Conservation (phyloP, 2,888 invertebrate species). For the Oxystoma pomonae region DNA sequence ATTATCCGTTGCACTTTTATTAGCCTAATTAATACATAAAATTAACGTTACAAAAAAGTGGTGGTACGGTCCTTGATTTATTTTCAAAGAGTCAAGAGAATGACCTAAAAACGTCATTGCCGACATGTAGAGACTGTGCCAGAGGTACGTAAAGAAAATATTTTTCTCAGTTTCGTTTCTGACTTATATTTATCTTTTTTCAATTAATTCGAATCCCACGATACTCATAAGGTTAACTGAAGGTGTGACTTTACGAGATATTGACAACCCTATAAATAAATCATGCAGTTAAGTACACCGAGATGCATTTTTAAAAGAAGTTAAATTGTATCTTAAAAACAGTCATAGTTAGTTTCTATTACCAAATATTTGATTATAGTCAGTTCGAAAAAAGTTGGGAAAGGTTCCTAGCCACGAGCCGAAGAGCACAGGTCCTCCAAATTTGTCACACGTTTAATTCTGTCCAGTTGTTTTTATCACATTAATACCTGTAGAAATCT, state of each 20-base stretch:
- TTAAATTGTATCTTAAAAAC: too few species aligned
- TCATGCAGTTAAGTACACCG: constrained; percentile 10
- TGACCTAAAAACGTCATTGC: background rate
- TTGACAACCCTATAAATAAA: background rate
- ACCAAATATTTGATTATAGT: too few species aligned
- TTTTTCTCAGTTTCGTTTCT: background rate
- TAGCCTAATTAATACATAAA: background rate
- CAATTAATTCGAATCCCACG: background rate
- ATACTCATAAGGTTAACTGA: background rate
- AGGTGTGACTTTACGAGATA: background rate
- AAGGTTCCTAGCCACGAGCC: too few species aligned
- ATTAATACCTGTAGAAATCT: too few species aligned
- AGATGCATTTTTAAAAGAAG: constrained; percentile 13
- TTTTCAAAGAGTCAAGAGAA: background rate
- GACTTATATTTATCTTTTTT: background rate
- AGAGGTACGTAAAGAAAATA: background rate
- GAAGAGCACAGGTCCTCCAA: too few species aligned
- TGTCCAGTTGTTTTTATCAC: too few species aligned
- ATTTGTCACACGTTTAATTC: too few species aligned
- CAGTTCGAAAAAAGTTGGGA: too few species aligned
- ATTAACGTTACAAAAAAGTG: too few species aligned
- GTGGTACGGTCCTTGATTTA: too few species aligned
- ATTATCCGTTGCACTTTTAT: background rate
- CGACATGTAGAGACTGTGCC: background rate
- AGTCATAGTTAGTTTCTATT: too few species aligned